A percentile compares a stretch with the other conserved stretches of the same genome.
Evolutionary conservation across 2,113 vertebrate species (phyloP).

Genomic region (Gambusia holbrooki): DNA sequence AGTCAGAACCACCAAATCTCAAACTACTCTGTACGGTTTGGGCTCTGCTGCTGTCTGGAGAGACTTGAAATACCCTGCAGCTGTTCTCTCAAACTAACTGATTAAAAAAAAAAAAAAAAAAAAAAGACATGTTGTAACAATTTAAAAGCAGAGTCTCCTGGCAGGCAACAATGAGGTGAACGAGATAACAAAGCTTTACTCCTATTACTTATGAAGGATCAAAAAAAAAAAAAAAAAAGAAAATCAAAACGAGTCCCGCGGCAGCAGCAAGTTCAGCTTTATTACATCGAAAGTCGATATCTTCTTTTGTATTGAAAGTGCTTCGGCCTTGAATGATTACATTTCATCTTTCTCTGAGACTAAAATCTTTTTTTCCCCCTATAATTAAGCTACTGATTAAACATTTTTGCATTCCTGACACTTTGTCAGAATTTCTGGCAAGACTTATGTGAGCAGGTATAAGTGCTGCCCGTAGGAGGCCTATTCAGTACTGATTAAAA

Average conservation of each 20-base stretch:
- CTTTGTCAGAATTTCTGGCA: conserved; percentile 52
- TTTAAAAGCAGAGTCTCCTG: conserved; percentile 39
- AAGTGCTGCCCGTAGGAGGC: conserved; percentile 40
- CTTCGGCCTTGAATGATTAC: conserved; percentile 25
- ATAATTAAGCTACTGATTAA: conserved; percentile 52
- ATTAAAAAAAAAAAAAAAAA: conserved; percentile 1
- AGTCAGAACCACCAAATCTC: conserved; percentile 14
- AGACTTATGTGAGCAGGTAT: conserved; percentile 42
- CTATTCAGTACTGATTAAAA: conserved; percentile 53
- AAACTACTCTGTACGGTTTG: conserved; percentile 6
- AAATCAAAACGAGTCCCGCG: conserved; percentile 48
- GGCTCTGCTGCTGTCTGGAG: conserved; percentile 3
- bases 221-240: not conserved
- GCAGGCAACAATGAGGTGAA: conserved; percentile 41
- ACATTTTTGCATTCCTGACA: conserved; percentile 36
- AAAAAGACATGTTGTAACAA: conserved; percentile 35
- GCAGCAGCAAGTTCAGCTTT: conserved; percentile 37
- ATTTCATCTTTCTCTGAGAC: conserved; percentile 21
- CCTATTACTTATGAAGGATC: conserved; percentile 39
- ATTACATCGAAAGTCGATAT: conserved; percentile 40
- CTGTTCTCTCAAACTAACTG: conserved; percentile 25
- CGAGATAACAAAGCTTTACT: conserved; percentile 47
- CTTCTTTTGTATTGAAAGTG: conserved; percentile 41
- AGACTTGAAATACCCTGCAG: conserved; percentile 27
- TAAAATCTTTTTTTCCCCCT: conserved; percentile 14